Evolutionary conservation across 2,888 invertebrate species (phyloP), one percentile per base, ranked within the genome.

Genomic region (Helleia helle): DNA sequence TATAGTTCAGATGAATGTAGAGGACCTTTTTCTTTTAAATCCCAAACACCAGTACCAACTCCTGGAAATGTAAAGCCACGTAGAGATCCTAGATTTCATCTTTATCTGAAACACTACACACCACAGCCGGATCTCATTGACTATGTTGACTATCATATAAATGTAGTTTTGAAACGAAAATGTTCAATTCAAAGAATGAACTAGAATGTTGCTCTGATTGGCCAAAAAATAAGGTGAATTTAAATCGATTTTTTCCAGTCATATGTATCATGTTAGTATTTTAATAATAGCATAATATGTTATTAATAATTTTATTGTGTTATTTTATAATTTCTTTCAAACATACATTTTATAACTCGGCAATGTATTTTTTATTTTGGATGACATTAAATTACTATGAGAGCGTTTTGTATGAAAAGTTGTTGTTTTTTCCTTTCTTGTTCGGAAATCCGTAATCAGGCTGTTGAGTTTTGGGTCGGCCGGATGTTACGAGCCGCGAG

Each of bases 361-460:
- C n/a, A n/a, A n/a, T n/a, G n/a, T n/a, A n/a, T n/a, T n/a, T n/a
- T n/a, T n/a, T n/a, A n/a, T n/a, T n/a, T n/a, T n/a, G n/a, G n/a
- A n/a, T n/a, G n/a, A n/a, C n/a, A n/a, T n/a, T n/a, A n/a, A n/a
- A n/a, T 22, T 5, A 22, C 22, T 22, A 4, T 22, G 22, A 8
- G 6, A 22, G 7, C 22, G 46, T 47, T 47, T 42, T 48, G 42
- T 26, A 25, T 31, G 31, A 31, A 25, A 31, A 26, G 24, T 40
- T n/a, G n/a, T 40, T 40, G 63, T 76, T 80, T 79, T 73, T 62
- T 61, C 70, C 76, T 79, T 71, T 71, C 75, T 79, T 73, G 67
- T 64, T 74, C 81, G 84, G 83, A 83, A 71, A 80, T 84, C 81
- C 83, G 81, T 84, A 80, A 84, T 83, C 83, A 80, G 75, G 73